Evolutionary conservation across 2,113 vertebrate species (phyloP), one percentile per base, ranked within the genome.

Genomic region (Boleophthalmus pectinirostris): DNA sequence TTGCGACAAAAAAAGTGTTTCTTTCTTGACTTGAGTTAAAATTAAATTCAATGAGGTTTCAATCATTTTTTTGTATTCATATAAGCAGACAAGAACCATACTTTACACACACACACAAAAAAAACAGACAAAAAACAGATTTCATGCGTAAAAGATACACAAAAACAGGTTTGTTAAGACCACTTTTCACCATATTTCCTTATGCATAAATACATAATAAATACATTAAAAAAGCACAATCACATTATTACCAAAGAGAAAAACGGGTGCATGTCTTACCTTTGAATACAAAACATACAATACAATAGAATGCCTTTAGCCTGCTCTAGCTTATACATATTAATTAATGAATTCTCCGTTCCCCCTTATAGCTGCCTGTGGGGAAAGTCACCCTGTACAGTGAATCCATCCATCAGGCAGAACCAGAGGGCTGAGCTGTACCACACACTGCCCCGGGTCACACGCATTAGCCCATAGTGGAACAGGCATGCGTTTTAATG

Each of bases 321-420:
- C 23, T 6, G 25, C 25, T 3, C 25, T 29, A 29, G 24, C 57
- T 24, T 16, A 25, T 61, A 61, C 58, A 33, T 61, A 61, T 61
- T 61, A 29, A 61, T 60, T 29, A 60, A 16, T 60, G 24, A 60
- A 60, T 29, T 33, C 58, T 61, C 14, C 24, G 16, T 61, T 61
- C 29, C 25, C 5, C 15, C 25, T 29, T 61, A 61, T 9, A 33
- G 25, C 25, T 25, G 56, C 58, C 58, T 2, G 14, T 33, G 57
- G 57, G 57, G 58, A 33, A 61, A 61, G 58, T 61, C 58, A 61
- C 57, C 57, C 57, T 29, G 13, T 25, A 24, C 58, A 61, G 58
- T 61, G 25, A 33, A 61, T 61, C 58, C 25, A 61, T 61, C 58
- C 58, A 61, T 61, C 58, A 61, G 25, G 15, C 58, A 61, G 7